A percentile compares a stretch with the other conserved stretches of the same genome.
Evolutionary conservation across 2,113 vertebrate species (phyloP).

Genomic region (Malurus cyaneus): DNA sequence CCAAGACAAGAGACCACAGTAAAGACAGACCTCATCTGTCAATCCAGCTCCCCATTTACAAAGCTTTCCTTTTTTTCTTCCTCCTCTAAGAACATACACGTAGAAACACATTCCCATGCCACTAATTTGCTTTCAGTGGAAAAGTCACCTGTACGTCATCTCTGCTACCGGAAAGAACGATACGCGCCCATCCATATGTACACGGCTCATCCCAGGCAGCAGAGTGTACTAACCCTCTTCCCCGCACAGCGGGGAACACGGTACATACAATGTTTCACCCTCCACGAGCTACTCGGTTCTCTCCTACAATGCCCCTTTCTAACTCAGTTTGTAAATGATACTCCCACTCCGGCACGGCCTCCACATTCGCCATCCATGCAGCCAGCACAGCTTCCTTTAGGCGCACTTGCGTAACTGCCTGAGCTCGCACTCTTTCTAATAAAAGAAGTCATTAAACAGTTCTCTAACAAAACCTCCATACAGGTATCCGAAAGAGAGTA

Average conservation of each 20-base stretch:
- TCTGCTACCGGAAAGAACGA: background rate
- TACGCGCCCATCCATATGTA: accelerated
- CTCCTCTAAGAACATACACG: accelerated
- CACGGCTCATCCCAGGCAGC: background rate
- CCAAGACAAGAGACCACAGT: background rate
- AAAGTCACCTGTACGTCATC: background rate
- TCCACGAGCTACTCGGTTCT: accelerated
- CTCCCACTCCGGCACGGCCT: background rate
- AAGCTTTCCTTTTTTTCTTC: background rate
- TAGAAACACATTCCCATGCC: background rate
- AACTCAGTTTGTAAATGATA: background rate
- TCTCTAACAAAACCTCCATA: background rate
- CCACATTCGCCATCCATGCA: background rate
- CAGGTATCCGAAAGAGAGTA: background rate
- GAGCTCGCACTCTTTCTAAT: background rate
- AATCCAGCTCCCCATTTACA: background rate
- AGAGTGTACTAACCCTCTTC: accelerated
- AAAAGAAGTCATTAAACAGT: background rate
- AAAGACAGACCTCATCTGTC: background rate
- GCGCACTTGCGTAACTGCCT: background rate
- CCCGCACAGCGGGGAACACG: background rate
- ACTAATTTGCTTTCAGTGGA: background rate
- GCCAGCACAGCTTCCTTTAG: background rate
- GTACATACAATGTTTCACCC: background rate
- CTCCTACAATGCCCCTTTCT: background rate